These are phyloP conservation scores for Colostygia pectinataria DNA, from an alignment of 2,888 invertebrate genomes.

Conservation along the genomic window DNA sequence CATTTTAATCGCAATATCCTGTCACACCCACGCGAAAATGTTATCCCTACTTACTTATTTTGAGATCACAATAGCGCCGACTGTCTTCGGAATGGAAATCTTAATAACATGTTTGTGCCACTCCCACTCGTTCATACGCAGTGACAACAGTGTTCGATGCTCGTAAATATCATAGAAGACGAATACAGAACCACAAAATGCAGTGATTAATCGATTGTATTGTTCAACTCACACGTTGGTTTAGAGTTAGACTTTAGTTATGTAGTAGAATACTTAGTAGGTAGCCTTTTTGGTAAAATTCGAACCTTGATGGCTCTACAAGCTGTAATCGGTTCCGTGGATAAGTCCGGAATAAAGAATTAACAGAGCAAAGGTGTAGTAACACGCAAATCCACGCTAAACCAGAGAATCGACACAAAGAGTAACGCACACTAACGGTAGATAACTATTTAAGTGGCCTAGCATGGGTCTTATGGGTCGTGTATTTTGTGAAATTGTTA, in stretches of 20 bases:
- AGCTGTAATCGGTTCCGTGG: too few species aligned
- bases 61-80: conserved; percentile 37
- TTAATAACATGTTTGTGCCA: conserved; percentile 60
- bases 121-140: conserved; percentile 43
- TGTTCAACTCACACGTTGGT: too few species aligned
- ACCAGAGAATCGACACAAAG: conserved; percentile 18
- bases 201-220: too few species aligned
- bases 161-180: not conserved
- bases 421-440: conserved; percentile 28
- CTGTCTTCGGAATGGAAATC: conserved; percentile 58
- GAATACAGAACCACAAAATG: not conserved
- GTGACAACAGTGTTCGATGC: conserved; percentile 10
- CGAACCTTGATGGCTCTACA: too few species aligned
- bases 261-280: too few species aligned
- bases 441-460: conserved; percentile 27
- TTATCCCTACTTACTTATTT: conserved; percentile 24
- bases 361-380: too few species aligned
- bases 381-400: conserved; percentile 17
- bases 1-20: conserved; percentile 30
- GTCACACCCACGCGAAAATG: conserved; percentile 26
- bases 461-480: conserved; percentile 19
- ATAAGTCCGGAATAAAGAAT: too few species aligned
- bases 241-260: too few species aligned
- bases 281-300: too few species aligned
- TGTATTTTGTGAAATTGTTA: conserved; percentile 25